Conservation (phyloP, 1,140 invertebrate species). For the Heliconius eleuchia region DNA sequence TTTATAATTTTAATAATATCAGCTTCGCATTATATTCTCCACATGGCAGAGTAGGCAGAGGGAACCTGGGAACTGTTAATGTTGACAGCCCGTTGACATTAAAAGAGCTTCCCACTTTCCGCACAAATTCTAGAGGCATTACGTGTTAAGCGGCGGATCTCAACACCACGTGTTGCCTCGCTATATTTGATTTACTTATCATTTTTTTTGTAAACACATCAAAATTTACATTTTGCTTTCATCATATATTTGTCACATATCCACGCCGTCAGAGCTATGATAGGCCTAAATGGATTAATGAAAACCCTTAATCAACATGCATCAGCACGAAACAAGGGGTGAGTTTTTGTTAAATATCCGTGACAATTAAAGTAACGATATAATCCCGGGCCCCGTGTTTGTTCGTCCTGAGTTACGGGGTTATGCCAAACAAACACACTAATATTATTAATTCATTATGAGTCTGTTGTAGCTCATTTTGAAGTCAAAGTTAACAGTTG, state of each 20-base stretch:
- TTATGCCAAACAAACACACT: constrained; percentile 21
- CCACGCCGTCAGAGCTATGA: not conserved
- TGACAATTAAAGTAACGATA: constrained; percentile 64
- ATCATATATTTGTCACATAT: constrained; percentile 4
- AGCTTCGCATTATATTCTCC: not conserved
- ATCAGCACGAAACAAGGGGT: constrained; percentile 58
- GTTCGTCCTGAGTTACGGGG: constrained; percentile 32
- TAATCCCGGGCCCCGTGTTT: constrained; percentile 63
- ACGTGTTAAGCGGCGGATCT: no score
- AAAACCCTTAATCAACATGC: constrained; percentile 60
- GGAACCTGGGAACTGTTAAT: no score
- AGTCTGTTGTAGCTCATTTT: constrained; percentile 13
- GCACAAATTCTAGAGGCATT: no score
- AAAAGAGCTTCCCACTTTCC: no score
- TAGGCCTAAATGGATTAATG: constrained; percentile 44
- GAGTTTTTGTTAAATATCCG: constrained; percentile 56
- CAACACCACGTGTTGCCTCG: no score
- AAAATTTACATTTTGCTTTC: not conserved
- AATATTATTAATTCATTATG: constrained; percentile 30
- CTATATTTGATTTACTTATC: no score
- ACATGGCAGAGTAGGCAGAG: no score
- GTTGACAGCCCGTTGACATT: no score
- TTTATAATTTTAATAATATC: not conserved
- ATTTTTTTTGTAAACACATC: not conserved
- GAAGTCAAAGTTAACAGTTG: constrained; percentile 10